These are phyloP conservation scores for Tuberolachnus salignus DNA, from an alignment of 2,888 invertebrate genomes.

Conservation along the genomic window DNA sequence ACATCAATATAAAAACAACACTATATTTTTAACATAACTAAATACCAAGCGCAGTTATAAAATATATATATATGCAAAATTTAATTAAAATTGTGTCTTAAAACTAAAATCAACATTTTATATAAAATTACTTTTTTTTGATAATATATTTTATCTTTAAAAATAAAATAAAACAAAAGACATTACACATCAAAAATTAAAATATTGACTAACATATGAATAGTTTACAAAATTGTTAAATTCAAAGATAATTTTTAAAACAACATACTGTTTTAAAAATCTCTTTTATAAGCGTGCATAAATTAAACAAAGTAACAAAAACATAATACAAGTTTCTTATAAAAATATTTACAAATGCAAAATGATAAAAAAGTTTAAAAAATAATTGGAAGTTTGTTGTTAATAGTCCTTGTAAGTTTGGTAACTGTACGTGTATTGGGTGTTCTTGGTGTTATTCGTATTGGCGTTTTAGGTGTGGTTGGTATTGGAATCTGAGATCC, in stretches of 20 bases:
- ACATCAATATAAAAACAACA: conserved; percentile 1
- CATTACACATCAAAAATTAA: too few relatives aligned
- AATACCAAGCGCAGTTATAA: too few relatives aligned
- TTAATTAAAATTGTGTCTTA: too few relatives aligned
- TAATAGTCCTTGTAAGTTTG: conserved; percentile 39
- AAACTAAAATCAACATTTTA: too few relatives aligned
- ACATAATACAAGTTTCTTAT: not conserved
- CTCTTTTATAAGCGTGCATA: conserved; percentile 11
- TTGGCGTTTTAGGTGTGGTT: conserved; percentile 44
- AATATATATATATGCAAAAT: too few relatives aligned
- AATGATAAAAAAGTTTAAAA: conserved; percentile 29
- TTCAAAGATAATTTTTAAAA: not conserved
- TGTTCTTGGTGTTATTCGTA: conserved; percentile 37
- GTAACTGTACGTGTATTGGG: conserved; percentile 38
- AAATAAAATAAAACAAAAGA: not conserved
- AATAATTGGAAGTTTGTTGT: conserved; percentile 47
- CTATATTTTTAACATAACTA: not conserved
- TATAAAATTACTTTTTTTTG: not conserved
- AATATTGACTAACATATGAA: conserved; percentile 15
- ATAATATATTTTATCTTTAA: conserved; percentile 28
- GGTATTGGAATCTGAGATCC: conserved; percentile 49
- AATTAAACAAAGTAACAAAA: not conserved
- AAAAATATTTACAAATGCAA: not conserved
- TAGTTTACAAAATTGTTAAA: not conserved
- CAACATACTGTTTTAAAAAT: not conserved